Conservation (phyloP, 2,797 vertebrate genomes). For the Menidia menidia region DNA sequence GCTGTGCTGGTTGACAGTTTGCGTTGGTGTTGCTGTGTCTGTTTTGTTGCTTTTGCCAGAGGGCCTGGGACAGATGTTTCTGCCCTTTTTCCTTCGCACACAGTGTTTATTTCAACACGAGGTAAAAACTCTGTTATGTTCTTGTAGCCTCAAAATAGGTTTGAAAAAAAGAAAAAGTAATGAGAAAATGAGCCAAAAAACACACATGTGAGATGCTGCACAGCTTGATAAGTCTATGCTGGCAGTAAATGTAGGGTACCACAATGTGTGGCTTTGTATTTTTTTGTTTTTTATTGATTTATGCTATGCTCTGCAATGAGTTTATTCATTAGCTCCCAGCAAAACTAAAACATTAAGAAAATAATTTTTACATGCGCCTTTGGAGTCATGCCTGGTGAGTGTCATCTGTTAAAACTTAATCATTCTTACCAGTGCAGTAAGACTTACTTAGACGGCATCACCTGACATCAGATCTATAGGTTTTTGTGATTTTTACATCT, state of each 20-base stretch:
- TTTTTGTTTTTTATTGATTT: background rate
- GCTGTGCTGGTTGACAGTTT: slow-evolving; percentile 28
- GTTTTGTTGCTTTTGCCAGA: slow-evolving; percentile 46
- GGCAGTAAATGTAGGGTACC: background rate
- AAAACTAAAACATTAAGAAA: background rate
- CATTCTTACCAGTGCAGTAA: too few species aligned
- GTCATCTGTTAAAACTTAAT: background rate
- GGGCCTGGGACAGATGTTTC: slow-evolving; percentile 66
- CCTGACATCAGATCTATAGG: too few species aligned
- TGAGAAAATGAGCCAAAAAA: background rate
- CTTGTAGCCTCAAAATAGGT: slow-evolving; percentile 7
- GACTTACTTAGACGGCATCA: too few species aligned
- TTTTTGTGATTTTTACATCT: too few species aligned
- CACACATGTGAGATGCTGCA: slow-evolving; percentile 3
- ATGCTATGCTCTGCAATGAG: background rate
- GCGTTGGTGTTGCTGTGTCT: slow-evolving; percentile 30
- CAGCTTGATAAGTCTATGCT: slow-evolving; percentile 5
- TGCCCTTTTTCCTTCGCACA: slow-evolving; percentile 32
- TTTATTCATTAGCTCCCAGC: slow-evolving; percentile 34
- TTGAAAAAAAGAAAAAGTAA: background rate
- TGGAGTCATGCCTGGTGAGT: background rate
- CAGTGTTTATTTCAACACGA: slow-evolving; percentile 46
- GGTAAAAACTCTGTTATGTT: slow-evolving; percentile 5
- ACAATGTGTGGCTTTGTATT: background rate
- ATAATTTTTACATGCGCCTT: background rate